Conservation (phyloP, 2,113 vertebrate genomes). For the Scolopax mira region DNA sequence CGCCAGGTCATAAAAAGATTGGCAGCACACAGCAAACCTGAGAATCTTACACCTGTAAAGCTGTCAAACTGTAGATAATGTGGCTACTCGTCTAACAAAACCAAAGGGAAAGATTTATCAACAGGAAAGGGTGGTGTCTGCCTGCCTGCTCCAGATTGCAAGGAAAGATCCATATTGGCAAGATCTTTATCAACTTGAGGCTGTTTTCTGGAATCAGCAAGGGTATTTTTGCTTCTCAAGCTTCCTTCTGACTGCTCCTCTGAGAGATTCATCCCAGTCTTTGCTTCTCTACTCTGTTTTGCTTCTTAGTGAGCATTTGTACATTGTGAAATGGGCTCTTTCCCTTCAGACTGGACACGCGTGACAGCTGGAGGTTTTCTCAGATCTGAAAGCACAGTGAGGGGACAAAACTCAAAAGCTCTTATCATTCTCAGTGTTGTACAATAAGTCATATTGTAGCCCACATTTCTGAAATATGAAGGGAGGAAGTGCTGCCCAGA, state of each 20-base stretch:
- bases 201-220: background rate
- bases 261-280: background rate
- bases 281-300: background rate
- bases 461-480: background rate
- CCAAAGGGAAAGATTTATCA: background rate
- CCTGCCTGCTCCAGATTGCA: background rate
- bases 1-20: constrained; percentile 2
- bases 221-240: background rate
- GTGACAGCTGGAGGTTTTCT: background rate
- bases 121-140: background rate
- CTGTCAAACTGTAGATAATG: background rate
- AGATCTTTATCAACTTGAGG: background rate
- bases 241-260: background rate
- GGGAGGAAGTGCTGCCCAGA: background rate
- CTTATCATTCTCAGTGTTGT: background rate
- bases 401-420: background rate
- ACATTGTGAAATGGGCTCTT: background rate
- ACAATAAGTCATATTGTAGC: background rate
- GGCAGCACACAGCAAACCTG: background rate
- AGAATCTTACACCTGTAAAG: constrained; percentile 22
- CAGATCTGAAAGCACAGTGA: background rate
- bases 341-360: background rate
- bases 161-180: background rate
- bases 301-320: background rate
- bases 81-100: background rate